A percentile compares a stretch with the other conserved stretches of the same genome.
These are phyloP conservation scores for Lates calcarifer DNA, from an alignment of 2,113 vertebrate genomes.

Conservation along the genomic window DNA sequence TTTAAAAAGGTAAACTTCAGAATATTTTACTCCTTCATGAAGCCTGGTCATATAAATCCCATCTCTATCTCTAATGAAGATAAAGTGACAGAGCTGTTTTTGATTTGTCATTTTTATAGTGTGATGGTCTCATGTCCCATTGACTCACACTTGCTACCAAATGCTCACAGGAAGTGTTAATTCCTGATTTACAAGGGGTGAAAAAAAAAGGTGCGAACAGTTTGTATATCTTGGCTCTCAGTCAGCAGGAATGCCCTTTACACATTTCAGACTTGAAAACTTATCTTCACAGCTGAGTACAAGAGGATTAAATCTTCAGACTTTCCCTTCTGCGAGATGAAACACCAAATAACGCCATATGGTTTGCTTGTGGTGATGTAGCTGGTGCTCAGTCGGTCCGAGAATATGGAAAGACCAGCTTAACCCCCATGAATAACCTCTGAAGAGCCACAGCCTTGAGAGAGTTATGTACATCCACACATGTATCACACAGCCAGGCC, in stretches of 20 bases:
- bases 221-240: background rate
- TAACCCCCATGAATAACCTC: background rate
- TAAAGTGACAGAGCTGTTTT: background rate
- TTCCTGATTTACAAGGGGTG: conserved; percentile 3
- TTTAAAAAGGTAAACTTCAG: conserved; percentile 51
- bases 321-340: background rate
- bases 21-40: conserved; percentile 39
- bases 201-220: conserved; percentile 4
- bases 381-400: background rate
- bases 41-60: conserved; percentile 5
- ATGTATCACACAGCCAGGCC: background rate
- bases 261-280: background rate
- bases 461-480: background rate
- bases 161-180: conserved; percentile 12
- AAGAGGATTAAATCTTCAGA: conserved; percentile 12
- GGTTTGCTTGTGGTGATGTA: background rate
- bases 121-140: conserved; percentile 10
- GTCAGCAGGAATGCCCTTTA: conserved; percentile 22
- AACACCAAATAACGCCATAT: conserved; percentile 33
- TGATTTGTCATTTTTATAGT: background rate
- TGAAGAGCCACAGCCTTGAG: background rate
- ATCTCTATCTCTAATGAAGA: background rate
- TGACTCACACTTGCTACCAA: conserved; percentile 5
- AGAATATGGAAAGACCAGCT: background rate
- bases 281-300: background rate